phyloP scores from a whole-genome alignment of 2,113 vertebrate species.

The Sprattus sprattus region DNA sequence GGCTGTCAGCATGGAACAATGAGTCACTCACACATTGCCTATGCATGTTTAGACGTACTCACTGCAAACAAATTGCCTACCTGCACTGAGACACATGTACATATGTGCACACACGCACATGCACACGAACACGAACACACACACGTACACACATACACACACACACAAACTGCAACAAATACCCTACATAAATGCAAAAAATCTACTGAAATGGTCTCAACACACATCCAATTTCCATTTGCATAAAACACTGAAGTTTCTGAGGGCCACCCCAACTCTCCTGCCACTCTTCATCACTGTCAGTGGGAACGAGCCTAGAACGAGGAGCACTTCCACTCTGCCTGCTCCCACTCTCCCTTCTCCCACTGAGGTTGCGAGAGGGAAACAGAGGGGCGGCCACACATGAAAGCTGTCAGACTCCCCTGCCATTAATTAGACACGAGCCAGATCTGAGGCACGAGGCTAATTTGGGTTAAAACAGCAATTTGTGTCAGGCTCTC shows the following conservation, averaged over 20 bases:
- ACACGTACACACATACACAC: neutral
- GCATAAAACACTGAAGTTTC: neutral
- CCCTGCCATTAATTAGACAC: constrained; percentile 62
- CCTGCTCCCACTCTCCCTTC: too few relatives aligned
- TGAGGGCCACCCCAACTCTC: neutral
- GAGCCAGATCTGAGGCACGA: constrained; percentile 65
- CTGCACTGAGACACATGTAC: too few relatives aligned
- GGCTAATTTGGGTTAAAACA: constrained; percentile 67
- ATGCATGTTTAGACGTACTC: neutral
- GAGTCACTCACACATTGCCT: constrained; percentile 20
- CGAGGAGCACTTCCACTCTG: neutral
- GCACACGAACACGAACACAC: neutral
- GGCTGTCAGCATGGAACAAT: neutral
- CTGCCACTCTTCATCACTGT: neutral
- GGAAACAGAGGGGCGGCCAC: constrained; percentile 41
- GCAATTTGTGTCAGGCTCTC: constrained; percentile 63
- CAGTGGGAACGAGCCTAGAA: neutral
- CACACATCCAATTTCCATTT: neutral
- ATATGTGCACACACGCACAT: neutral
- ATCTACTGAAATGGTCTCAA: neutral
- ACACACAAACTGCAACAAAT: neutral
- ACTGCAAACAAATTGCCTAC: neutral
- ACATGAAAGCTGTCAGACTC: constrained; percentile 63
- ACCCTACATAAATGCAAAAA: neutral
- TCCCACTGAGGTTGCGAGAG: neutral